Conservation (phyloP, 2,888 invertebrate species). For the Augochlorella aurata region DNA sequence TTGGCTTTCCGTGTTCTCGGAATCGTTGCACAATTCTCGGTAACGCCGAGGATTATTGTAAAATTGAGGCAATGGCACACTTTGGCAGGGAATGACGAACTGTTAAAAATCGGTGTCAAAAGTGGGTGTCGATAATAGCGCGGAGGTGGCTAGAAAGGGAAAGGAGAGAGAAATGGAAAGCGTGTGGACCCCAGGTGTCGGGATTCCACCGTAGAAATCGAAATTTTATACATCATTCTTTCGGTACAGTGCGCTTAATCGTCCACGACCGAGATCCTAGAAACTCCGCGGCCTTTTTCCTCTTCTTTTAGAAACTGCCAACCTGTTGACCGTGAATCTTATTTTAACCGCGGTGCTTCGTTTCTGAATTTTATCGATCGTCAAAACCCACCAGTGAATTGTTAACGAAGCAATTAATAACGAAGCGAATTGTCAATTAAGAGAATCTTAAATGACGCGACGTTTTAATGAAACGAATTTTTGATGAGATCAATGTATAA, state of each 20-base stretch:
- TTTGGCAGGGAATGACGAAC: neutral
- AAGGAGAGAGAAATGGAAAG: constrained; percentile 62
- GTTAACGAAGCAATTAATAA: no score
- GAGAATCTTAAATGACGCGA: no score
- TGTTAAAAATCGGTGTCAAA: constrained; percentile 20
- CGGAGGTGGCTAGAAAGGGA: constrained; percentile 38
- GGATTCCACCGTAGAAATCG: constrained; percentile 72
- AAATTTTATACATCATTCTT: constrained; percentile 74
- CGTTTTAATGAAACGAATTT: no score
- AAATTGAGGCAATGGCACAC: neutral
- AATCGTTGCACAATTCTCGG: neutral
- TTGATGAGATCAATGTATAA: no score
- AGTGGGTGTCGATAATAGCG: neutral
- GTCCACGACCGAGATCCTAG: neutral
- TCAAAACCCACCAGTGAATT: no score
- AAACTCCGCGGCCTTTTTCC: neutral
- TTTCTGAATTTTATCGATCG: neutral
- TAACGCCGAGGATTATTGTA: neutral
- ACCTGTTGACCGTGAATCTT: constrained; percentile 8
- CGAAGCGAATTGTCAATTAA: no score
- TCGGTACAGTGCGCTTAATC: constrained; percentile 51
- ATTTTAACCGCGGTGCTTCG: neutral
- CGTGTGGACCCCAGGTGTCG: constrained; percentile 16
- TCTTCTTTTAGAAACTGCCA: constrained; percentile 5
- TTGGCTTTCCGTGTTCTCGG: no score